Evolutionary conservation across 2,888 invertebrate species (phyloP).

Genomic region (Actias luna): DNA sequence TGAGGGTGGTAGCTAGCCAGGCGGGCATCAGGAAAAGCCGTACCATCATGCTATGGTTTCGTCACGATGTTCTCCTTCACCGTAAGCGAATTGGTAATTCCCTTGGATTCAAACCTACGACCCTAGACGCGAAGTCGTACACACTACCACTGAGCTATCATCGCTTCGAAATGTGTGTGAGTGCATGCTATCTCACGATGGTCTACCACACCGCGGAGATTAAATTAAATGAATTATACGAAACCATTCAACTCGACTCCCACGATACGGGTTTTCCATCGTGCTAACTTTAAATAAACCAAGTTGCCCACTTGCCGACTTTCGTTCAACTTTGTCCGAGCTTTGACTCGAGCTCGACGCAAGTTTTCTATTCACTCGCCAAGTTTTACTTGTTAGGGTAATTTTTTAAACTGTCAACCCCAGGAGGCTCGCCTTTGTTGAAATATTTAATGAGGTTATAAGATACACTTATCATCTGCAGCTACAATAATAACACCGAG

Average conservation of each 20-base stretch:
- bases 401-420: constrained; percentile 3
- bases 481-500: not conserved
- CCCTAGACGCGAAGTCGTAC: too few relatives aligned
- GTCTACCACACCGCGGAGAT: not conserved
- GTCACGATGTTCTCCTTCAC: too few relatives aligned
- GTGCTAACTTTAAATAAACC: constrained; percentile 26
- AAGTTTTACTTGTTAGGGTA: not conserved
- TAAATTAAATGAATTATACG: not conserved
- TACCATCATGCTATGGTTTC: too few relatives aligned
- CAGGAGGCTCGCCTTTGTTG: not conserved
- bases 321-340: constrained; percentile 11
- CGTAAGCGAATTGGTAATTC: too few relatives aligned
- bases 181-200: not conserved
- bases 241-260: constrained; percentile 12
- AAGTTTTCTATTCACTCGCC: constrained; percentile 5
- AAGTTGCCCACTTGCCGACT: constrained; percentile 19
- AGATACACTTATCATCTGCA: not conserved
- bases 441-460: constrained; percentile 1
- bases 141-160: too few relatives aligned
- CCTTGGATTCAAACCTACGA: too few relatives aligned
- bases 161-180: too few relatives aligned
- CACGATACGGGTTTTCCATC: constrained; percentile 23
- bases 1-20: too few relatives aligned
- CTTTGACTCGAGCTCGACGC: not conserved
- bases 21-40: too few relatives aligned